These are phyloP conservation scores for Ceratitis capitata DNA, from an alignment of 1,140 invertebrate genomes.

Conservation along the genomic window DNA sequence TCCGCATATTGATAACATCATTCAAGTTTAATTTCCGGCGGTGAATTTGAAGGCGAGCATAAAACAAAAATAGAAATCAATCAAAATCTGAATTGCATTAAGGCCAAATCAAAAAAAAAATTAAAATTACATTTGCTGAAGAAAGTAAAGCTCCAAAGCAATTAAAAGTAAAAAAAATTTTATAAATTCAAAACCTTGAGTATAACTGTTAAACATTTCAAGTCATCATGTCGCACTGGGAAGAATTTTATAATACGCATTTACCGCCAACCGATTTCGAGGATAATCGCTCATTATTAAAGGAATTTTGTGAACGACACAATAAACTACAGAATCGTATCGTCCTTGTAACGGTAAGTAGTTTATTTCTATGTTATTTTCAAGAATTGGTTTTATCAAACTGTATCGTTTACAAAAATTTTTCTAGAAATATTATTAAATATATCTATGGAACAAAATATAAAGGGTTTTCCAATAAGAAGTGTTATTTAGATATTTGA, in stretches of 20 bases:
- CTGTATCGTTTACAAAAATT: no score
- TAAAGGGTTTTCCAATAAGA: no score
- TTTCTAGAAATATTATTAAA: no score
- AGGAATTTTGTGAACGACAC: slow-evolving; percentile 77
- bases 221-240: slow-evolving; percentile 69
- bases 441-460: no score
- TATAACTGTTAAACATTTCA: neutral
- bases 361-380: neutral
- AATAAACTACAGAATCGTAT: slow-evolving; percentile 72
- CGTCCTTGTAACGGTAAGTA: slow-evolving; percentile 81
- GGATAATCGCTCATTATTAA: slow-evolving; percentile 74
- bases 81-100: neutral
- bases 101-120: no score
- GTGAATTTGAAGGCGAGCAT: neutral
- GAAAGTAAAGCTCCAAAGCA: no score
- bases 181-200: neutral
- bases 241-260: slow-evolving; percentile 82
- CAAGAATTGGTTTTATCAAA: no score
- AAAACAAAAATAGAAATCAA: neutral
- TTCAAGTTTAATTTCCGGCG: slow-evolving; percentile 24
- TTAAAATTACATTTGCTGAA: no score
- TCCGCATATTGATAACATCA: slow-evolving; percentile 9
- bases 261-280: slow-evolving; percentile 78
- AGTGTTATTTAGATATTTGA: no score
- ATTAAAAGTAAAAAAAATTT: neutral